Evolutionary conservation across 2,113 vertebrate genomes (phyloP).

Genomic region (Myotis yumanensis): DNA sequence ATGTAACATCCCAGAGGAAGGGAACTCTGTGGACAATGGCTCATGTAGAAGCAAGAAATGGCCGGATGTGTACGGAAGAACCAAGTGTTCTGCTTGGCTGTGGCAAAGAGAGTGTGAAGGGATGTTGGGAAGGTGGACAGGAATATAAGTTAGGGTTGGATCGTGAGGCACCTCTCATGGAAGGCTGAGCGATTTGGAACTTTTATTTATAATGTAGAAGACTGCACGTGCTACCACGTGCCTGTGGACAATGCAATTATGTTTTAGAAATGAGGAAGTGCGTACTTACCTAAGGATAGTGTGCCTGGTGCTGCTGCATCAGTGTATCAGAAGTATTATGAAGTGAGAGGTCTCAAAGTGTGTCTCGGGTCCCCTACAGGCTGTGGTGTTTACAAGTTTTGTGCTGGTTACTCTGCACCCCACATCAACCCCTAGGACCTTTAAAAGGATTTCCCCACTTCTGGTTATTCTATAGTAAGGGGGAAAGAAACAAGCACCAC

Average conservation of each 20-base stretch:
- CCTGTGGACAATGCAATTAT: background rate
- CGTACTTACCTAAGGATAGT: background rate
- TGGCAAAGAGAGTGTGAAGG: background rate
- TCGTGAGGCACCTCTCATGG: background rate
- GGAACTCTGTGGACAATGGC: background rate
- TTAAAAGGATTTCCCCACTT: background rate
- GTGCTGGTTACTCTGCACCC: background rate
- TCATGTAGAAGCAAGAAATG: background rate
- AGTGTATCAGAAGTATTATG: background rate
- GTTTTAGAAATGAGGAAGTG: background rate
- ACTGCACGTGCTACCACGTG: background rate
- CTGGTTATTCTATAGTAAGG: background rate
- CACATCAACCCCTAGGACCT: background rate
- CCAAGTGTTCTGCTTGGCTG: background rate
- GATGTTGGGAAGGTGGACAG: background rate
- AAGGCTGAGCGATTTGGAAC: background rate
- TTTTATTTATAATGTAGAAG: background rate
- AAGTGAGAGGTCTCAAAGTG: background rate
- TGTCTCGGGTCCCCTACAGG: background rate
- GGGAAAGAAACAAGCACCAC: background rate
- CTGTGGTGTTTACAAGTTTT: background rate
- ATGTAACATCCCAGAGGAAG: accelerated
- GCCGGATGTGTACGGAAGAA: background rate
- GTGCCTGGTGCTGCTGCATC: background rate
- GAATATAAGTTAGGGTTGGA: background rate